phyloP scores from a whole-genome alignment of 2,113 vertebrate species.

The Aplodontia rufa region DNA sequence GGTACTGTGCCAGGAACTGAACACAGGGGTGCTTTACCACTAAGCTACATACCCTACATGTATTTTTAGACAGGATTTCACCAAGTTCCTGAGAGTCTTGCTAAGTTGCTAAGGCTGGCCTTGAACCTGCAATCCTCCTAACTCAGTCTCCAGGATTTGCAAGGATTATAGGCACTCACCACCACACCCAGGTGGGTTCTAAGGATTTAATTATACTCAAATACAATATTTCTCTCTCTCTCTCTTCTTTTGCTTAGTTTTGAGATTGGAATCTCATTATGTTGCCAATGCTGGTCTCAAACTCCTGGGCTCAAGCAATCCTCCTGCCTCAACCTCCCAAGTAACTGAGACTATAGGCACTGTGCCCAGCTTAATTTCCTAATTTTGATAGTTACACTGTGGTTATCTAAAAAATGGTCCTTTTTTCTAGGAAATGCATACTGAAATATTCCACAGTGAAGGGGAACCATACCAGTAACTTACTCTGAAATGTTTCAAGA shows the following conservation, averaged over 20 bases:
- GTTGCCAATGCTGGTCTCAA: background rate
- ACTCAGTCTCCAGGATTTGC: too few relatives aligned
- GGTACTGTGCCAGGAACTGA: too few relatives aligned
- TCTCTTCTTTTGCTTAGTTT: too few relatives aligned
- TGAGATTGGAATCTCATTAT: background rate
- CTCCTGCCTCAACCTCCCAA: background rate
- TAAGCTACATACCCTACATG: too few relatives aligned
- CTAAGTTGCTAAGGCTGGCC: too few relatives aligned
- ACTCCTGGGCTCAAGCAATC: background rate
- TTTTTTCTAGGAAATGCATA: background rate
- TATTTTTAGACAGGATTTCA: too few relatives aligned
- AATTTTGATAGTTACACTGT: background rate
- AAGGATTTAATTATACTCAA: constrained; percentile 5
- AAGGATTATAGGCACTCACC: too few relatives aligned
- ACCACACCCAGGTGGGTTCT: background rate
- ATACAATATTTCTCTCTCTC: background rate
- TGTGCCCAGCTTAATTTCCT: background rate
- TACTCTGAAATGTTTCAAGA: constrained; percentile 17
- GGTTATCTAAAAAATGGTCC: background rate
- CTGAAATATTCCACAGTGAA: background rate
- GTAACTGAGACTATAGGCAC: too few relatives aligned
- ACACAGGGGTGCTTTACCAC: too few relatives aligned
- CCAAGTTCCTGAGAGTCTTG: too few relatives aligned
- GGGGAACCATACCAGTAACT: background rate
- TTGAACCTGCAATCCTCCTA: too few relatives aligned